Base-by-base conservation (phyloP, 2,888 invertebrate species). In the Nephrotoma guestfalica region DNA sequence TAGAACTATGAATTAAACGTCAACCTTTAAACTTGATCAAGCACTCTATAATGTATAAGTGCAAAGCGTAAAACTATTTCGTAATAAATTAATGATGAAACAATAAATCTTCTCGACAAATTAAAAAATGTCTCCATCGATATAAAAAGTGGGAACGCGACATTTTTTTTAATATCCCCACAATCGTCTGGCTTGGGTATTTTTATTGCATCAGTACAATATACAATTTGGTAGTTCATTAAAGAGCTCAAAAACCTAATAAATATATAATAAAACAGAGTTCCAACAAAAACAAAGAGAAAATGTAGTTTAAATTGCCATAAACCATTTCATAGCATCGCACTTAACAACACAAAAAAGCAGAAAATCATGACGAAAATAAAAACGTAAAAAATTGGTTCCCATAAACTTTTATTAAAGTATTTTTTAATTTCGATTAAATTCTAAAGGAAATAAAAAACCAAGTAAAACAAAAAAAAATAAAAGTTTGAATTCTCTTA, bases 301-400 rank as follows among this genome's bases (percentile, higher is more conserved):
- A 30, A 71, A 71, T 5, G 71, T 71, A 71, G 71, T 71, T 71
- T 71, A 71, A 71, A 71, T 71, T 71, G 71, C 71, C 71, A 71
- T 71, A 71, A 71, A 71, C 71, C 71, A 71, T 71, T 71, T 71
- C 71, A 71, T 71, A 71, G 71, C 71, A 71, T 71, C 71, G 30
- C 71, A 71, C 71, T 71, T 71, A 71, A 71, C 18, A 30, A 71
- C 7, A 57, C 15, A n/a, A 51, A 13, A 51, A 51, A n/a, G 6
- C 13, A 13, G 5, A n/a, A 71, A 71, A 71, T 71, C 71, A 71
- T 71, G 7, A 30, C 71, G 6, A 57, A 57, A 57, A 57, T 57
- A 57, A 71, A 85, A 85, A 85, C 41, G 85, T 42, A 41, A 42
- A 41, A 85, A 85, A 42, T 85, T 85, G 85, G 45, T 85, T 85